Percentiles rank a stretch among this genome's conserved stretches.
These are phyloP conservation scores for Petroica traversi DNA, from an alignment of 2,113 vertebrate species.

Conservation along the genomic window DNA sequence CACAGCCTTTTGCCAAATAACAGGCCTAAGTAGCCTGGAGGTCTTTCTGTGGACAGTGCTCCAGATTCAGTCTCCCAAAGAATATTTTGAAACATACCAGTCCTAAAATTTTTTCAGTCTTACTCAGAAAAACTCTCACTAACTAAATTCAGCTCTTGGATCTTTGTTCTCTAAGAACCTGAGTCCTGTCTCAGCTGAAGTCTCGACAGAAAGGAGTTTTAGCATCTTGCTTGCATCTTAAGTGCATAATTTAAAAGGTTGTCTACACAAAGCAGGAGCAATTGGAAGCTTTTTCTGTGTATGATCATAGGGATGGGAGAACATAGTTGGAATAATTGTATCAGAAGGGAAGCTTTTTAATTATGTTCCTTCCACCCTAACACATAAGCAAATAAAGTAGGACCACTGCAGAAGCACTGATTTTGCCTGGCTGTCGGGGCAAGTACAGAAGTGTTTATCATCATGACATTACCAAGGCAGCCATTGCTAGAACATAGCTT, in stretches of 20 bases:
- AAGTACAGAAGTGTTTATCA: background rate
- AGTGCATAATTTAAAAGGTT: background rate
- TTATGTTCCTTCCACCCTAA: background rate
- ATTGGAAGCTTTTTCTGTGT: background rate
- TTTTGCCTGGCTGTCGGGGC: background rate
- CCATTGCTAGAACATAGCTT: background rate
- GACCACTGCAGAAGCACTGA: background rate
- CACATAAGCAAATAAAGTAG: background rate
- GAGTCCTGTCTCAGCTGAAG: background rate
- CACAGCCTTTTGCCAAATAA: conserved; percentile 54
- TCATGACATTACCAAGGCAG: background rate
- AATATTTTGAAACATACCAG: conserved; percentile 32
- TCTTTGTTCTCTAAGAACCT: background rate
- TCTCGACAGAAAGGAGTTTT: background rate
- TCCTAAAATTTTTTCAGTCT: conserved; percentile 37
- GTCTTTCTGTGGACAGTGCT: conserved; percentile 47
- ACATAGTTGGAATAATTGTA: background rate
- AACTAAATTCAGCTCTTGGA: background rate
- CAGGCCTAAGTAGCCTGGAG: conserved; percentile 39
- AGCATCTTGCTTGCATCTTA: background rate
- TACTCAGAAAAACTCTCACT: conserved; percentile 41
- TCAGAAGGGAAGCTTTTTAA: conserved; percentile 4
- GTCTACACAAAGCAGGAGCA: background rate
- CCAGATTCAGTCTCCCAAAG: conserved; percentile 12
- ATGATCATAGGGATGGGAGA: background rate